Base-by-base conservation (phyloP, 2,888 invertebrate genomes). In the Mantis religiosa region DNA sequence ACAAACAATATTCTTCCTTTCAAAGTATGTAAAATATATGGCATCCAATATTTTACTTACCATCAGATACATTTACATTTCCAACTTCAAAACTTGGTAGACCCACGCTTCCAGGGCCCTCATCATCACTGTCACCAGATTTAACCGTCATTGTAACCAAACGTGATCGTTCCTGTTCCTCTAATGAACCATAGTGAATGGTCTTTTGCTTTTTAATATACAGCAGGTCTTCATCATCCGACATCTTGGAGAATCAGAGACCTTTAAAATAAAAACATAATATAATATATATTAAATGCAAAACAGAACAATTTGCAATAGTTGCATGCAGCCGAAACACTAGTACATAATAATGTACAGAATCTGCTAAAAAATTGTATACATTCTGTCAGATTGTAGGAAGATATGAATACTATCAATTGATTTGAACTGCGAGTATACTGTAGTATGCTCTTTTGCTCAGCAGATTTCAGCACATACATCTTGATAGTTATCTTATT, bases 101-200 rank as follows among this genome's bases (percentile, higher is more conserved):
- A 1, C 92, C 92, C 7, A 89, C 81, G n/a, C 89, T 85, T 25
- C 71, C 84, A 28, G 89, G 86, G 27, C 87, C 88, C 89, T 91
- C 90, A 28, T 88, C 90, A 71, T 89, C 90, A 82, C 90, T 90
- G 81, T 95, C 95, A 89, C 93, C 94, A n/a, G 95, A 95, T 54
- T 95, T 95, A 82, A 95, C 96, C 0, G 94, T 94, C 87, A 94
- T 92, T 86, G 95, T 94, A 28, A 95, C 95, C 92, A 97, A 93
- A 89, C 97, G 94, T 20, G 95, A 95, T 90, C 96, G 95, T 93
- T 98, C 98, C 71, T 95, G 94, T 92, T 98, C 98, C 92, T 98
- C 98, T 92, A 98, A 93, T 0, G 98, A 98, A 25, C 98, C 98
- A 95, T 98, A 98, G 92, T 98, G 97, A 87, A 98, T 95, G 0